Conservation (phyloP, 1,140 invertebrate species). For the Drosophila insularis region DNA sequence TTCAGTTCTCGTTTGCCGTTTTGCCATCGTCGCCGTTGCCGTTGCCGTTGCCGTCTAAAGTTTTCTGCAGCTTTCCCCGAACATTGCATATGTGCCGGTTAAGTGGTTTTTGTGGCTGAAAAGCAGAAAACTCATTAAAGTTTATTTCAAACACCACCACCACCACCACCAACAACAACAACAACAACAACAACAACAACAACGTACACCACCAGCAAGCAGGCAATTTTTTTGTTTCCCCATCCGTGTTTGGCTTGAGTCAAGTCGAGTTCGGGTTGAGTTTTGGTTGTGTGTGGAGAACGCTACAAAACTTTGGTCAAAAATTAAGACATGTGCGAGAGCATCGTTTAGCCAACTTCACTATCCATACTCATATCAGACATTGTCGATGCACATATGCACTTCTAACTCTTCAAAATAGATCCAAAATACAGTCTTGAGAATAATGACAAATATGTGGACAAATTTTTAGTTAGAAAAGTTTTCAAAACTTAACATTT, state of each 20-base stretch:
- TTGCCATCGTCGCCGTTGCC: conserved; percentile 12
- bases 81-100: conserved; percentile 69
- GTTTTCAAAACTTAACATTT: too few relatives aligned
- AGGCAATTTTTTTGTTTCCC: neutral
- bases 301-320: conserved; percentile 53
- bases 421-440: too few relatives aligned
- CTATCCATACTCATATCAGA: neutral
- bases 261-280: neutral
- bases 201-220: neutral
- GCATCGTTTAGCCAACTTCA: conserved; percentile 14
- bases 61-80: conserved; percentile 49
- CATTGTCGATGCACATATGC: neutral
- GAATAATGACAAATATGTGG: too few relatives aligned
- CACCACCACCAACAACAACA: conserved; percentile 30
- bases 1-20: conserved; percentile 28
- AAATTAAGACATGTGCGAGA: conserved; percentile 65
- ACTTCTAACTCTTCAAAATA: neutral
- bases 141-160: conserved; percentile 68
- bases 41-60: conserved; percentile 39
- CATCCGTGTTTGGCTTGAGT: neutral
- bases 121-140: conserved; percentile 76
- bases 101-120: conserved; percentile 74
- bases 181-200: neutral
- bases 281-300: neutral
- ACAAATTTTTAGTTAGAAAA: too few relatives aligned